Percentiles rank a stretch among this genome's conserved stretches.
Conservation (phyloP, 2,888 invertebrate species). For the Eristalis arbustorum region DNA sequence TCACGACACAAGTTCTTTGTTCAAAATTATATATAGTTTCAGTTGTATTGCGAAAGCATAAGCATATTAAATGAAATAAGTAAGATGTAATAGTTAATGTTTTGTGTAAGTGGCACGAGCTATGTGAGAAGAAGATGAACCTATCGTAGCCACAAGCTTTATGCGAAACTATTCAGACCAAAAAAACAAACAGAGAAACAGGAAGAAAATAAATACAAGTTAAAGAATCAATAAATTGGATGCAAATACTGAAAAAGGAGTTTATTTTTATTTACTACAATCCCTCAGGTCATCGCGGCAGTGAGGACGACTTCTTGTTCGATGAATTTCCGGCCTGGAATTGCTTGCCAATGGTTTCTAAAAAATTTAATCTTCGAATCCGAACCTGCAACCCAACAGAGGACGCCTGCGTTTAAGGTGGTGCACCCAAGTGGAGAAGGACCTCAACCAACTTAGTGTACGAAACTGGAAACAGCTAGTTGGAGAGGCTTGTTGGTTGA, state of each 20-base stretch:
- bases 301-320: no score
- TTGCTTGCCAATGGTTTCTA: no score
- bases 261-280: not conserved
- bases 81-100: constrained; percentile 23
- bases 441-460: no score
- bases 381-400: no score
- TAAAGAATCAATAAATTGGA: constrained; percentile 63
- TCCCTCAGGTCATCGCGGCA: not conserved
- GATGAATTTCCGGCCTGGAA: no score
- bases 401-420: no score
- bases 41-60: constrained; percentile 7
- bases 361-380: no score
- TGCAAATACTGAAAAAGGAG: constrained; percentile 45
- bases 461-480: no score
- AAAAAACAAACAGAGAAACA: constrained; percentile 7
- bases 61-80: not conserved
- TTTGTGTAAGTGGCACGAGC: constrained; percentile 31
- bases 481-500: no score
- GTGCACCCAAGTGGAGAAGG: no score
- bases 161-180: constrained; percentile 55
- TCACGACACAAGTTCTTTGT: not conserved
- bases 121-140: constrained; percentile 21
- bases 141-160: constrained; percentile 23
- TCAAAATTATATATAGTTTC: constrained; percentile 13
- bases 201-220: constrained; percentile 27